Evolutionary conservation across 2,888 invertebrate genomes (phyloP), one percentile per base, ranked within the genome.

Genomic region (Ennomos quercinarius): DNA sequence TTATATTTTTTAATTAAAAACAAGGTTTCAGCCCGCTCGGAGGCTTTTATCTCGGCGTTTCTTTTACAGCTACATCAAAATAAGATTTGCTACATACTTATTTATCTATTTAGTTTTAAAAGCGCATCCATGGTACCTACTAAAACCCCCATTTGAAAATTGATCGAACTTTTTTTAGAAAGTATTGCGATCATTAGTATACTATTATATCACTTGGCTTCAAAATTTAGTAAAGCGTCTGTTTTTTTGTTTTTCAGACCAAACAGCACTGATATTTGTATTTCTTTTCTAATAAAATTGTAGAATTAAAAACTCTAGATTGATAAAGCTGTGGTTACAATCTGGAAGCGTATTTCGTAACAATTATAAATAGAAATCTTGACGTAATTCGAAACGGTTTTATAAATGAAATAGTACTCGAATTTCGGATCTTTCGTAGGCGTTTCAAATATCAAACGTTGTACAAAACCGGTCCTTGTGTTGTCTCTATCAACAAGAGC

Each of bases 401-500:
- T 12, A 53, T 40, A 11, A 35, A 34, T 40, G 40, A 46, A 10
- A 17, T 44, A 40, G 39, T 45, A 53, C 27, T 27, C 27, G 27
- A 27, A 5, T 27, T 40, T 35, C 1, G 36, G 6, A 10, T 1
- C 9, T n/a, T 5, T 10, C 11, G 43, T 40, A 35, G 49, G 56
- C 43, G 44, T 48, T 38, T 44, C n/a, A 8, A 48, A 48, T 44
- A 56, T 49, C 39, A 56, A 56, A 56, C 17, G 34, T 39, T 39
- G 6, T n/a, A 10, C 39, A 35, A 8, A 9, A 11, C 13, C n/a
- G n/a, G n/a, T 35, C 13, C 47, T 43, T 49, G 9, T 44, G 44
- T 55, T 55, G 34, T 55, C 56, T 42, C 42, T 49, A 56, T 49
- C 43, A 49, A 48, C 44, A 49, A 34, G 39, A 44, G 43, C 13